phyloP scores from a whole-genome alignment of 2,113 vertebrate genomes.

The Gobio gobio region DNA sequence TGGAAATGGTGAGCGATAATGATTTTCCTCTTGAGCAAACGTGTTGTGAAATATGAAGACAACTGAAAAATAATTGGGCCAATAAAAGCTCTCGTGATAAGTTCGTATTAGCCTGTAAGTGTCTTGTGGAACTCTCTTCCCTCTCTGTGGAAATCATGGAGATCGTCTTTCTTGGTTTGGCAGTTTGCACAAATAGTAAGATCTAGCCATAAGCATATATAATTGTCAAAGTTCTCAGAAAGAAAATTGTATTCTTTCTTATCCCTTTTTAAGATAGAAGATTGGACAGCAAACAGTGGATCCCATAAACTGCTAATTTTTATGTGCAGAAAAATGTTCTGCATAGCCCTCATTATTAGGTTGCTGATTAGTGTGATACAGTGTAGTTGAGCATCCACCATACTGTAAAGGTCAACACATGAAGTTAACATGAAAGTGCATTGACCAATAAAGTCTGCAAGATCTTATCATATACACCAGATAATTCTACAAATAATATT shows the following conservation, averaged over 20 bases:
- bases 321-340: neutral
- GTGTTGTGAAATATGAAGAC: constrained; percentile 47
- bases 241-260: neutral
- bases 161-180: constrained; percentile 43
- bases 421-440: no score
- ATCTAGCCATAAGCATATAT: constrained; percentile 8
- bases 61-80: constrained; percentile 37
- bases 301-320: neutral
- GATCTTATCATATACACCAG: no score
- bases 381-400: neutral
- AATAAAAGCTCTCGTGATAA: constrained; percentile 39
- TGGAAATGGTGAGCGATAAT: constrained; percentile 38
- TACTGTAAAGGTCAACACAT: no score
- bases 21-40: constrained; percentile 37
- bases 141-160: constrained; percentile 41
- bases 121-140: constrained; percentile 45
- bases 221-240: constrained; percentile 37
- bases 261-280: constrained; percentile 19
- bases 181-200: constrained; percentile 32
- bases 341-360: no score
- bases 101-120: constrained; percentile 48
- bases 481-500: no score
- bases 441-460: no score
- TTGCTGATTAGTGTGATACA: neutral
- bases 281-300: neutral